Evolutionary conservation across 2,888 invertebrate genomes (phyloP), one percentile per base, ranked within the genome.

Genomic region (Timema podura): DNA sequence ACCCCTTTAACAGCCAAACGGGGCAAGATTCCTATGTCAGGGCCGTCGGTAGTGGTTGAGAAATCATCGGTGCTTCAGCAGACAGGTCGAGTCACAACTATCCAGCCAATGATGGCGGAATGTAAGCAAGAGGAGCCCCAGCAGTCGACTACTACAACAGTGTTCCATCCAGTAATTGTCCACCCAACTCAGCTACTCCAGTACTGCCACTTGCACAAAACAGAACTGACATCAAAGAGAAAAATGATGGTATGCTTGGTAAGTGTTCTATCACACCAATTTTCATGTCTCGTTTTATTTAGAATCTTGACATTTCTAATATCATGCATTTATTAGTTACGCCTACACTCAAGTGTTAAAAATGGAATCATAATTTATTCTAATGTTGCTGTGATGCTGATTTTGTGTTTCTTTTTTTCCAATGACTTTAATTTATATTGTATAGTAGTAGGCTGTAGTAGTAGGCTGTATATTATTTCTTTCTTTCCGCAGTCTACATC

Each of bases 171-270:
- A 70, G 92, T 92, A 70, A 93, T 92, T 79, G 92, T 92, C 67
- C 90, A 91, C 77, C 91, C 92, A 48, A 91, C 89, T 73, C 92
- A 93, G 79, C 82, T 93, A 77, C 83, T 75, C 92, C 92, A 16
- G 88, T 91, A 48, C 79, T 91, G 77, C 90, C 90, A 16, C 73
- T 75, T 15, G 78, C 82, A 11, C 73, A 74, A 47, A 72, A 72
- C 54, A 67, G 64, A 44, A 30, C 65, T 30, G 77, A 78, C 65
- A 74, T 74, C 15, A 75, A 76, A 7, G 76, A 77, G 69, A 75
- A 75, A 7, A 75, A 76, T 70, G 30, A 30, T 30, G 76, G 75
- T 11, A 69, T 73, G 10, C 67, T 73, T 65, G 66, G 75, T 75
- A 71, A 73, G 74, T 54, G 65, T 47, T 65, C 65, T 13, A 47